A percentile compares a stretch with the other conserved stretches of the same genome.
Evolutionary conservation across 2,113 vertebrate species (phyloP).

Genomic region (Aramus guarauna): DNA sequence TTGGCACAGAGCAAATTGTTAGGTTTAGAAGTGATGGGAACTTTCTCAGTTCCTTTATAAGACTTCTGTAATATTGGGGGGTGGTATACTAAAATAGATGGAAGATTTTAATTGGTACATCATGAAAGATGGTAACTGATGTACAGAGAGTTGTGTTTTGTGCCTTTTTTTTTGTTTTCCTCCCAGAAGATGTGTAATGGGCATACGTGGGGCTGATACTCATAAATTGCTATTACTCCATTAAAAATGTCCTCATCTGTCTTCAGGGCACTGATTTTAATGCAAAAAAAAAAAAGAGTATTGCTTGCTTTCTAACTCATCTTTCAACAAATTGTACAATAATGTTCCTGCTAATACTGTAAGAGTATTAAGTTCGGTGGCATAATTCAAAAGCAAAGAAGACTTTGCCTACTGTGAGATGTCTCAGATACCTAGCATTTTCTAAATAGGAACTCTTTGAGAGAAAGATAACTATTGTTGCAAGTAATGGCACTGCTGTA

Average conservation of each 20-base stretch:
- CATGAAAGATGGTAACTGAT: not conserved
- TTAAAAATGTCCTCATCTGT: not conserved
- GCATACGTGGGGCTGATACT: not conserved
- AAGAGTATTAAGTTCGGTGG: not conserved
- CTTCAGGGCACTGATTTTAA: not conserved
- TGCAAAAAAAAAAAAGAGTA: not conserved
- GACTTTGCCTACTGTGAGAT: not conserved
- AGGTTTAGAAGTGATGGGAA: not conserved
- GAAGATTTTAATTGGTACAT: not conserved
- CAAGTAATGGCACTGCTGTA: not conserved
- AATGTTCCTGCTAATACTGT: not conserved
- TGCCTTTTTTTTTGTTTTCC: not conserved
- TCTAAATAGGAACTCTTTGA: not conserved
- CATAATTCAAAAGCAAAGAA: not conserved
- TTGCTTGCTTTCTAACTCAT: not conserved
- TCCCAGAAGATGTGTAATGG: too few relatives aligned
- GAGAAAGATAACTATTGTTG: not conserved
- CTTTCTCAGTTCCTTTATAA: not conserved
- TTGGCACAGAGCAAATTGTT: not conserved
- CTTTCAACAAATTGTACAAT: not conserved
- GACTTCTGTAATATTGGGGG: not conserved
- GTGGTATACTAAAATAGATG: not conserved
- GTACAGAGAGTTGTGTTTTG: not conserved
- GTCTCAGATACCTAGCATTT: not conserved
- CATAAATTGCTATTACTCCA: not conserved